Evolutionary conservation across 2,888 invertebrate species (phyloP).

Genomic region (Athalia rosae): DNA sequence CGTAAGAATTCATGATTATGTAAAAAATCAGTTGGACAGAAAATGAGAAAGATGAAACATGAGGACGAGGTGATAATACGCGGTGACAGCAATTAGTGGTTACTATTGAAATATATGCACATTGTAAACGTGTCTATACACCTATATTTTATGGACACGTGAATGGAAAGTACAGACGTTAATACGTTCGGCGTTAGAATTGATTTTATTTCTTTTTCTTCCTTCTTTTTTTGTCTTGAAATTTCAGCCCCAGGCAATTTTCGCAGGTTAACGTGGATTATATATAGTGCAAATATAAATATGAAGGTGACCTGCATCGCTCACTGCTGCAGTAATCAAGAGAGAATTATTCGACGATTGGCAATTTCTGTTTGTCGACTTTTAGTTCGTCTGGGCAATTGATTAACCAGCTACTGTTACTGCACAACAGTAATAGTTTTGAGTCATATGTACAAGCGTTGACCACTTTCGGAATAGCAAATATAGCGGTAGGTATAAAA

Average conservation of each 20-base stretch:
- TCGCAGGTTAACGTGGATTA: not conserved
- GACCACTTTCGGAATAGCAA: constrained; percentile 34
- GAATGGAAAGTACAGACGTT: too few species aligned
- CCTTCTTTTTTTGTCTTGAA: constrained; percentile 21
- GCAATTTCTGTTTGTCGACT: constrained; percentile 20
- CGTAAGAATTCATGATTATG: too few species aligned
- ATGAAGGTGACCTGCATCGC: not conserved
- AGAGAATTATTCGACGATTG: constrained; percentile 3
- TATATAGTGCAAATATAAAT: not conserved
- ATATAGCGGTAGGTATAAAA: constrained; percentile 1
- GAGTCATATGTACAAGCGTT: too few species aligned
- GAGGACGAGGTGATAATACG: too few species aligned
- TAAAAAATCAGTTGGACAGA: too few species aligned
- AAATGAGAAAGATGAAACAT: too few species aligned
- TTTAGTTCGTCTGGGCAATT: constrained; percentile 13
- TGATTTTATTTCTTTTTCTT: not conserved
- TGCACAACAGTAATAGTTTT: too few species aligned
- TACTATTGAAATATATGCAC: too few species aligned
- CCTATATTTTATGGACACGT: too few species aligned
- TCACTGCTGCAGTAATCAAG: too few species aligned
- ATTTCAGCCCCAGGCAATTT: constrained; percentile 24
- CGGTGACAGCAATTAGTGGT: too few species aligned
- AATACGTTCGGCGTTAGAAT: not conserved
- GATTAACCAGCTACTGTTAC: not conserved
- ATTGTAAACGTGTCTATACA: too few species aligned